Base-by-base conservation (phyloP, 2,113 vertebrate genomes). In the Megaptera novaeangliae region DNA sequence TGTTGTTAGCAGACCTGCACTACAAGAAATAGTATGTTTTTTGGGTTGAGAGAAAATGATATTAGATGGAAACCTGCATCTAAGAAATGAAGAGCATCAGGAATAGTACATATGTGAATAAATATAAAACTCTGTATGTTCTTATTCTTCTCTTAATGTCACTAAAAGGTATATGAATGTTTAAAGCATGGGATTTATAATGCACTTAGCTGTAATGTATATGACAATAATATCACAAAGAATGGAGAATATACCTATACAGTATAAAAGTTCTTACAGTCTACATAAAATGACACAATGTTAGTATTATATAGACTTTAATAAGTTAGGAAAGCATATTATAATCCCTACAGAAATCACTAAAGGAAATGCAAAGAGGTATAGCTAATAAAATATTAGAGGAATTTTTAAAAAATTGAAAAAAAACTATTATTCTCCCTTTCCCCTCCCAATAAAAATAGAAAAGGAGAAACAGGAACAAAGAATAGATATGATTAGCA, bases 31-130 rank as follows among this genome's bases (percentile, higher is more conserved):
- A 94, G 69, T 68, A 88, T 66, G 11, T 66, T 90, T 95, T 93
- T 88, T 39, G 95, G 72, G 41, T 64, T 57, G 39, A 46, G 88
- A 57, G 23, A 72, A 92, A 92, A 85, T 71, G 25, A 94, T 23
- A 92, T 18, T 15, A 97, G 72, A 63, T 86, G 41, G 71, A 96
- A 97, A 77, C 71, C 44, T 64, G 11, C 21, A 90, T 96, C 84
- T 90, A 93, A 78, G 74, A 86, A 91, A 93, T n/a, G 74, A 94
- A 44, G 29, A 90, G 31, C 23, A 72, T 78, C 63, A 71, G 68
- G 90, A 95, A 96, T 78, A 95, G 74, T 49, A 77, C 34, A 77
- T 46, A 44, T 44, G 4, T 72, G 15, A 74, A 68, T 89, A 75
- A 94, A 92, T 64, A 77, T 10, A 93, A 94, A 94, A 90, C n/a